Evolutionary conservation across 2,113 vertebrate genomes (phyloP).

Genomic region (Apteryx mantelli): DNA sequence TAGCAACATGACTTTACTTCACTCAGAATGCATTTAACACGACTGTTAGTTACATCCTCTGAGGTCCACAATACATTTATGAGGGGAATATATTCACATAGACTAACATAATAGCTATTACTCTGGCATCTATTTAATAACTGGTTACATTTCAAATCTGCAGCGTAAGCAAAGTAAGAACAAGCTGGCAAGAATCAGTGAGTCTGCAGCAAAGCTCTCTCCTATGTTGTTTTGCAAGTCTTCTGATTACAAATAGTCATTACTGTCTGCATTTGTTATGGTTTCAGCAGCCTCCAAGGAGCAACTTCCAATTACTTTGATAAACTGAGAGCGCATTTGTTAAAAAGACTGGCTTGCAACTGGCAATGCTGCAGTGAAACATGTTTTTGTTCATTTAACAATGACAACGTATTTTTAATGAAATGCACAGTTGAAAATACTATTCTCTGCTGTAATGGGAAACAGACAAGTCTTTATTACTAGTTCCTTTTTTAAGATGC

Average conservation of each 20-base stretch:
- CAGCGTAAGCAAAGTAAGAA: neutral
- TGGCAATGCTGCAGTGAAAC: neutral
- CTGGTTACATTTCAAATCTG: neutral
- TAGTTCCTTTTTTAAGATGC: neutral
- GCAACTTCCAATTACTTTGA: slow-evolving; percentile 51
- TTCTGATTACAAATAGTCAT: slow-evolving; percentile 31
- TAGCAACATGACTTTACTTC: neutral
- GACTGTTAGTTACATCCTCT: neutral
- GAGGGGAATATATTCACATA: neutral
- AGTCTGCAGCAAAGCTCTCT: neutral
- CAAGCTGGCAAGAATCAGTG: neutral
- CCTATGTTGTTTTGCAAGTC: neutral
- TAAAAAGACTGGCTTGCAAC: slow-evolving; percentile 36
- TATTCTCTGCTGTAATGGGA: neutral
- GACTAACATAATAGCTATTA: neutral
- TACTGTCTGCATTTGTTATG: slow-evolving; percentile 27
- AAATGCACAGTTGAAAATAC: slow-evolving; percentile 10
- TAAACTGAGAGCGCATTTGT: slow-evolving; percentile 9
- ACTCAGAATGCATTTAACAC: neutral
- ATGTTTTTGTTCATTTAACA: neutral
- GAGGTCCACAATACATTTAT: neutral
- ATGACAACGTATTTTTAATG: slow-evolving; percentile 4
- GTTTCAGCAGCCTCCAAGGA: slow-evolving; percentile 38
- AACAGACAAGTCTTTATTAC: neutral
- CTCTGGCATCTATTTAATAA: neutral